Evolutionary conservation across 2,113 vertebrate genomes (phyloP), one percentile per base, ranked within the genome.

Genomic region (Ochotona princeps): DNA sequence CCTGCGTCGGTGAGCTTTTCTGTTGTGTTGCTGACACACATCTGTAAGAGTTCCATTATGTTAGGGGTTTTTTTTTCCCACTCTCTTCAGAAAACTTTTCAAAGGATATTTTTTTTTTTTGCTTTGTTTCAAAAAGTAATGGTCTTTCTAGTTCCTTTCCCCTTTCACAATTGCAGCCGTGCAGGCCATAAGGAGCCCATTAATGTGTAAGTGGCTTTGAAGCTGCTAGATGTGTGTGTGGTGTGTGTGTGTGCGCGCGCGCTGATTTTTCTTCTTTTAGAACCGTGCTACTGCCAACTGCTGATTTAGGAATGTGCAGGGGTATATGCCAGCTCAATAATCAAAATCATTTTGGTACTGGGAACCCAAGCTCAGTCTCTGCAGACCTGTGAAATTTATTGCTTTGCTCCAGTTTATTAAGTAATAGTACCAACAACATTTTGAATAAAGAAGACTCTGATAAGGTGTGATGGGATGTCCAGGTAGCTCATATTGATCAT

Each of bases 271-370:
- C 61, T 26, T 87, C 82, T 97, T 79, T 96, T 95, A 94, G 94
- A 96, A 73, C 95, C 72, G 69, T 90, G 89, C 70, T 0, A 20
- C 83, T 95, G 95, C 96, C 93, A 97, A 92, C 94, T 79, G 89
- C 96, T 95, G 88, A 98, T 98, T 97, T 97, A 96, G 95, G 97
- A 98, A 97, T 97, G 97, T 94, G 96, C 95, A 97, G 92, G 89
- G 96, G 95, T 95, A 95, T 83, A 96, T 97, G 97, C 98, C 97
- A 98, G 89, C 85, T 97, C 92, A 97, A 97, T 97, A 97, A 97
- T 98, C 96, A 97, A 96, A 97, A 97, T 98, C 92, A 96, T 97
- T 98, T 98, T 97, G 95, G 96, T 97, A 96, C 95, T 97, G 95
- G 94, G 96, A 97, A 97, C 96, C 96, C 96, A 97, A 96, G 94